Conservation (phyloP, 2,888 invertebrate species). For the Dryococelus australis region DNA sequence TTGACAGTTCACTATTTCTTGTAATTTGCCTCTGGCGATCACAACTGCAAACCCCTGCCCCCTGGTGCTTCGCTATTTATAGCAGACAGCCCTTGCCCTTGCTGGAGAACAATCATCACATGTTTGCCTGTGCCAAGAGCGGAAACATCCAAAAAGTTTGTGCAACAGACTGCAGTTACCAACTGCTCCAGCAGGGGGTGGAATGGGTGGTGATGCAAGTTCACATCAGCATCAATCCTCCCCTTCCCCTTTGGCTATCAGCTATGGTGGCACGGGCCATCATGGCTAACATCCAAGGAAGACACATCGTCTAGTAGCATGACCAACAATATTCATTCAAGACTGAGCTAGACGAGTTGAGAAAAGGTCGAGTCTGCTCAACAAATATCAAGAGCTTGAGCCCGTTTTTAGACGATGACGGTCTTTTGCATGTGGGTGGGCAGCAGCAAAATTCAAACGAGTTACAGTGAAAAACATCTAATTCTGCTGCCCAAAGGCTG, state of each 20-base stretch:
- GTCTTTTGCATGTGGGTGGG: neutral
- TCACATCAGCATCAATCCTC: too few relatives aligned
- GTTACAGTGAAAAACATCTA: neutral
- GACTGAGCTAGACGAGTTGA: neutral
- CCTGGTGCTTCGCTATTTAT: too few relatives aligned
- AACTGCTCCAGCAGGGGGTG: too few relatives aligned
- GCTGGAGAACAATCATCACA: too few relatives aligned
- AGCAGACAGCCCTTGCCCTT: too few relatives aligned
- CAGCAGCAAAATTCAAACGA: neutral
- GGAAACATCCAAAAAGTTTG: too few relatives aligned
- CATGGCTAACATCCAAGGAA: neutral
- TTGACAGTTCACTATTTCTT: too few relatives aligned
- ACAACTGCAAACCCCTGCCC: too few relatives aligned
- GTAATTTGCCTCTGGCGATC: too few relatives aligned
- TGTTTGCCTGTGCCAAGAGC: too few relatives aligned
- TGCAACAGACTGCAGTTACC: too few relatives aligned
- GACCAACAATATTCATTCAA: neutral
- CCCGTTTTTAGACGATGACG: conserved; percentile 4
- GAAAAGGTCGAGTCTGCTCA: neutral
- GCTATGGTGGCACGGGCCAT: neutral
- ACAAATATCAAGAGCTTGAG: neutral
- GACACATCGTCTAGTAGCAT: neutral
- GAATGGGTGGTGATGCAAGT: too few relatives aligned
- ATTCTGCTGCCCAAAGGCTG: neutral
- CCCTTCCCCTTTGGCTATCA: neutral